Percentiles rank a stretch among this genome's conserved stretches.
These are phyloP conservation scores for Aphodius granarius DNA, from an alignment of 2,888 invertebrate genomes.

Conservation along the genomic window DNA sequence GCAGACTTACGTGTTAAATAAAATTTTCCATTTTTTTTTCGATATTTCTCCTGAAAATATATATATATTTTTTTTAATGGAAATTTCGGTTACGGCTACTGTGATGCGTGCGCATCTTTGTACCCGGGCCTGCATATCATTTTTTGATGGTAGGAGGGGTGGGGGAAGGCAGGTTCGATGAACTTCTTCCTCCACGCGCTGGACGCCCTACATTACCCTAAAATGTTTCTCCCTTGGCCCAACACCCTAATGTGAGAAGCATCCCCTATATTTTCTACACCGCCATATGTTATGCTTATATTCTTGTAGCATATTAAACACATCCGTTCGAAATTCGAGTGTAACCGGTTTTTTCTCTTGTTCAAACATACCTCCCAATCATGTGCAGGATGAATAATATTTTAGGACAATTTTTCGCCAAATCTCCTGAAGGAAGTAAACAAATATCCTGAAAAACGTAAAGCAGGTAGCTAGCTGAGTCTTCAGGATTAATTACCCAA, in stretches of 20 bases:
- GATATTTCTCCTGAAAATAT: background rate
- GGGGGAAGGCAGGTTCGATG: background rate
- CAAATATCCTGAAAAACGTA: too few species aligned
- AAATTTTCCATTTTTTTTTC: too few species aligned
- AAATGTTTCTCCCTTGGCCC: background rate
- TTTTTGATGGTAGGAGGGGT: background rate
- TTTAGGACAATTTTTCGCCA: too few species aligned
- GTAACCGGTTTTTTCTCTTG: background rate
- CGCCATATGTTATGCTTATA: background rate
- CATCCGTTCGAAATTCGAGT: too few species aligned
- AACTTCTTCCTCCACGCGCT: background rate
- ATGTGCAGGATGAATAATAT: too few species aligned
- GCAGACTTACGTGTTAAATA: too few species aligned
- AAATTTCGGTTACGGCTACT: background rate
- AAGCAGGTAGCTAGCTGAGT: too few species aligned
- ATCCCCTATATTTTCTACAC: background rate
- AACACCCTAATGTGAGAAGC: background rate
- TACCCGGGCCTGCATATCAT: background rate
- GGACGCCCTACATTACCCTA: slow-evolving; percentile 4
- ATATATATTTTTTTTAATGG: background rate
- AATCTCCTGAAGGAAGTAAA: too few species aligned
- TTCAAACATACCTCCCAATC: too few species aligned
- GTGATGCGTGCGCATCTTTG: slow-evolving; percentile 4
- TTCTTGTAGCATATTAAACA: too few species aligned
- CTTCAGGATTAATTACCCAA: too few species aligned